Conservation (phyloP, 2,797 vertebrate species). For the Meda fulgida region DNA sequence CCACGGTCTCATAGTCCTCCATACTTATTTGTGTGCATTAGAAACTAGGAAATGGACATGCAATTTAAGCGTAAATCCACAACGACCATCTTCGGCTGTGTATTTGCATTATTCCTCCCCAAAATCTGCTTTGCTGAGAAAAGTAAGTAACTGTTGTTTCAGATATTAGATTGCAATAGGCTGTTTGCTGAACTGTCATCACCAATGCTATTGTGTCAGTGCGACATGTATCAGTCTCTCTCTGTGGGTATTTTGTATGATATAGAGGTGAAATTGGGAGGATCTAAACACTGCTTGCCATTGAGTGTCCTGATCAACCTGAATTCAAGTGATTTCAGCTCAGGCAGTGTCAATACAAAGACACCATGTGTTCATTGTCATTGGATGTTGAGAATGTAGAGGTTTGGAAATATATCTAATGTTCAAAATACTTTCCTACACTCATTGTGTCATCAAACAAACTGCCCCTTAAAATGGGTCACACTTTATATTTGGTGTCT, state of each 20-base stretch:
- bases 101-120: slow-evolving; percentile 63
- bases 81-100: slow-evolving; percentile 64
- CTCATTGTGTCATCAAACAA: not conserved
- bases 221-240: not conserved
- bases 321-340: not conserved
- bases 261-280: not conserved
- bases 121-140: slow-evolving; percentile 68
- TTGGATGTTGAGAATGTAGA: not conserved
- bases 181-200: not conserved
- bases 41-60: slow-evolving; percentile 76
- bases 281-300: too few species aligned
- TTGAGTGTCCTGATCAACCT: too few species aligned
- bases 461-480: not conserved
- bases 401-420: not conserved
- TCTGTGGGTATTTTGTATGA: not conserved
- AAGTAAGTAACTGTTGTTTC: slow-evolving; percentile 73
- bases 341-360: not conserved
- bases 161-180: not conserved
- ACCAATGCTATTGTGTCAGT: not conserved
- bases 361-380: not conserved
- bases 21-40: slow-evolving; percentile 73
- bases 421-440: slow-evolving; percentile 9
- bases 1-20: slow-evolving; percentile 76
- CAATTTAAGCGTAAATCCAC: slow-evolving; percentile 66
- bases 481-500: not conserved